These are phyloP conservation scores for Taurulus bubalis DNA, from an alignment of 2,113 vertebrate genomes.

Conservation along the genomic window DNA sequence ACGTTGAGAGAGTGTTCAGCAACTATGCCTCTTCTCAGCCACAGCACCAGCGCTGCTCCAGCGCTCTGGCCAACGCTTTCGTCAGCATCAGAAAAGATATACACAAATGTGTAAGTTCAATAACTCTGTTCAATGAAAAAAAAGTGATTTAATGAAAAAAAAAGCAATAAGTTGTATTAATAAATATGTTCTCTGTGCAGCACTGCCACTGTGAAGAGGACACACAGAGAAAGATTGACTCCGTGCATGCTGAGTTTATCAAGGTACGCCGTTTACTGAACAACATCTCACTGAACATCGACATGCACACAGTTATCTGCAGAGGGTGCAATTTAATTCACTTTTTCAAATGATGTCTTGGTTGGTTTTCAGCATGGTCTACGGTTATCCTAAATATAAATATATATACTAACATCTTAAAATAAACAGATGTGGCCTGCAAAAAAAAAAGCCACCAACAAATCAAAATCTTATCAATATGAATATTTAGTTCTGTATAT, in stretches of 20 bases:
- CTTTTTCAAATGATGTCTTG: neutral
- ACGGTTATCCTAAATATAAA: neutral
- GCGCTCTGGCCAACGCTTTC: slow-evolving; percentile 88
- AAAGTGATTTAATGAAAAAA: neutral
- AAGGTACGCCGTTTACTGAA: slow-evolving; percentile 74
- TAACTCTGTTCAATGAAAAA: no score
- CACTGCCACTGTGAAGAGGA: slow-evolving; percentile 79
- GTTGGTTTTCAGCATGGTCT: neutral
- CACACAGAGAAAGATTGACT: slow-evolving; percentile 66
- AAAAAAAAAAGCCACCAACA: neutral
- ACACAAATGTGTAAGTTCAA: slow-evolving; percentile 85
- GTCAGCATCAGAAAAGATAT: slow-evolving; percentile 85
- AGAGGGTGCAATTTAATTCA: neutral
- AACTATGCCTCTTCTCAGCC: slow-evolving; percentile 78
- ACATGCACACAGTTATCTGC: neutral
- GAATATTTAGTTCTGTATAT: neutral
- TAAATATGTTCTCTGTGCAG: slow-evolving; percentile 43
- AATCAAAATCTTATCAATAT: neutral
- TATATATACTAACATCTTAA: neutral
- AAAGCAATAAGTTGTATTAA: neutral
- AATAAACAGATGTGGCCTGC: neutral
- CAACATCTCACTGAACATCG: neutral
- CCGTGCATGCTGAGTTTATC: slow-evolving; percentile 64
- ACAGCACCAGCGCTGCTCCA: slow-evolving; percentile 76
- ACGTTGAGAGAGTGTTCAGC: slow-evolving; percentile 90